Percentiles rank a stretch among this genome's conserved stretches.
Conservation (phyloP, 2,797 vertebrate species). For the Spatula clypeata region DNA sequence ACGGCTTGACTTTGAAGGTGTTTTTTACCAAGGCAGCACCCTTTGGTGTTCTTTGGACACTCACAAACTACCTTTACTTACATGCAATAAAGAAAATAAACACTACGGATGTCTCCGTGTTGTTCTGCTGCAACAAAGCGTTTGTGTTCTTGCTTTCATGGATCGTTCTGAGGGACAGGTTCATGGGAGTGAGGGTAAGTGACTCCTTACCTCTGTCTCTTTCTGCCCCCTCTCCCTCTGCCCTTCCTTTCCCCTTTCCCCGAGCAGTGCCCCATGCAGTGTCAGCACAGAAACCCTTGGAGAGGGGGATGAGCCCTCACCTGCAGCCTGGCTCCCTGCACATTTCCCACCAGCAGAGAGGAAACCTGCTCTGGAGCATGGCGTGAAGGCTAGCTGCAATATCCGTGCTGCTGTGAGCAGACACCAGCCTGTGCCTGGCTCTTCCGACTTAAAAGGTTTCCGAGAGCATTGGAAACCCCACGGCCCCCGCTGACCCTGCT, state of each 20-base stretch:
- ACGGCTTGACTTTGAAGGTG: conserved; percentile 94
- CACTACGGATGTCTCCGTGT: conserved; percentile 94
- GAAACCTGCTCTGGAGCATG: neutral
- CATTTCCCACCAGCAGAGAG: neutral
- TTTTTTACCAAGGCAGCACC: conserved; percentile 96
- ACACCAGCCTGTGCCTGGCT: neutral
- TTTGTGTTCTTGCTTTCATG: conserved; percentile 99
- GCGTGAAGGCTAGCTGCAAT: neutral
- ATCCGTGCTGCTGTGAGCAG: neutral
- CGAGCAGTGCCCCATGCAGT: neutral
- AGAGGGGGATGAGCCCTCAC: neutral
- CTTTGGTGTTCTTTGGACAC: conserved; percentile 97
- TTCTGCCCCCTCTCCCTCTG: conserved; percentile 45
- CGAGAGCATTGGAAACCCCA: neutral
- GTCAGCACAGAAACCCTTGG: neutral
- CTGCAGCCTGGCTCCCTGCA: neutral
- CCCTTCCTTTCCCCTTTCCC: neutral
- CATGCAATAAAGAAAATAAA: conserved; percentile 98
- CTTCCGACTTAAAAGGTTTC: neutral
- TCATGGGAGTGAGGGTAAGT: conserved; percentile 99
- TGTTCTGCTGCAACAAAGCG: conserved; percentile 99
- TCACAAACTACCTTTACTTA: conserved; percentile 99
- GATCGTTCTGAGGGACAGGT: conserved; percentile 97
- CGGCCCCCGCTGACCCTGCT: neutral
- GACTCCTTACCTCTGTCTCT: conserved; percentile 71